Evolutionary conservation across 2,113 vertebrate genomes (phyloP), one percentile per base, ranked within the genome.

Genomic region (Athene cunicularia): DNA sequence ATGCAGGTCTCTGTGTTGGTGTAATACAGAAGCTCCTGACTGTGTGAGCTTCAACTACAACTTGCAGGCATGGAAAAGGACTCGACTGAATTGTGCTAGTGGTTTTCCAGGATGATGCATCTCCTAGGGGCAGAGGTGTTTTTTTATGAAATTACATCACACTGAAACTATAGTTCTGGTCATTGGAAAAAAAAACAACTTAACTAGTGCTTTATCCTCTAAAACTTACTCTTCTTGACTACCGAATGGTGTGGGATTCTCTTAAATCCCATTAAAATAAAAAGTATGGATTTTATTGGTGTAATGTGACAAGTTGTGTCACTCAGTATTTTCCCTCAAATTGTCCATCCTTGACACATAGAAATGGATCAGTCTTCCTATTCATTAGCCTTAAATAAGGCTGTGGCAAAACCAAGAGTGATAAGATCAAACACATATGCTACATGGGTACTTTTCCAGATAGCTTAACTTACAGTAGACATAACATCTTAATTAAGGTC

Each of bases 401-500:
- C 74, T 63, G 35, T 75, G 77, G 67, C 76, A 76, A 74, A 83
- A 30, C 1, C n/a, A 33, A 59, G 71, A 45, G 45, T 4, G 83
- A 49, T 92, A 93, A 90, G 71, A 97, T 97, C 95, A 84, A 77
- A 63, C 77, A 58, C 86, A 81, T 49, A 53, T 80, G 80, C 45
- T 88, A 45, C 60, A 4, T 0, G 41, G 91, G 62, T 59, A 21
- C 53, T 88, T 84, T 11, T 81, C 90, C 62, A 59, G 87, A 90
- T 89, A 93, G 73, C 63, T 85, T 77, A 62, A 56, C 73, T 83
- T 79, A 67, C 2, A 1, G 64, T 32, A 97, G 92, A 93, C 95
- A 91, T 79, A 97, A 97, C 96, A 90, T 94, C 93, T 96, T 90
- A 86, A 96, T 96, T 94, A 95, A 60, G 74, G 81, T 80, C 92